These are phyloP conservation scores for Hepsetus odoe DNA, from an alignment of 2,113 vertebrate species.

Conservation along the genomic window DNA sequence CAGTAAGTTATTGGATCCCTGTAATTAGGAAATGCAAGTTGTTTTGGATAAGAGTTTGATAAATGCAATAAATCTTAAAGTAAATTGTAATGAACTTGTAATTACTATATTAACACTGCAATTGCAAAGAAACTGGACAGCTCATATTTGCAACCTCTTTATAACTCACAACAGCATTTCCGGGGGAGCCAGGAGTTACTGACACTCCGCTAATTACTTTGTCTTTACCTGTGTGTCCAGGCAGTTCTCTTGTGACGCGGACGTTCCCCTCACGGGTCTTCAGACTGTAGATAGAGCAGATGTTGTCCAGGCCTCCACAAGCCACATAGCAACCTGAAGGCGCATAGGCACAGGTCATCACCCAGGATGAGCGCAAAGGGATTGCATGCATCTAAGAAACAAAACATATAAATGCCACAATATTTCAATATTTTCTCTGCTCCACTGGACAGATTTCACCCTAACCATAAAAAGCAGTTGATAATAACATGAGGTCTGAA, in stretches of 20 bases:
- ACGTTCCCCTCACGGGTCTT: slow-evolving; percentile 88
- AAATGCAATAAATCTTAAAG: too few species aligned
- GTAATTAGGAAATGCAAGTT: too few species aligned
- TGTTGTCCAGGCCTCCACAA: slow-evolving; percentile 87
- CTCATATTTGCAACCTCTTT: too few species aligned
- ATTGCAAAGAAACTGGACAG: neutral
- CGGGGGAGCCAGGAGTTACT: neutral
- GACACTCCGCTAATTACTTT: neutral
- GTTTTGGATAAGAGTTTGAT: too few species aligned
- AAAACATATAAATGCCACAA: neutral
- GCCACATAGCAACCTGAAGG: slow-evolving; percentile 87
- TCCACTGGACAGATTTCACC: too few species aligned
- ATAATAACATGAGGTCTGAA: too few species aligned
- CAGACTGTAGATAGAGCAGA: slow-evolving; percentile 88
- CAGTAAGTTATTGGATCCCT: too few species aligned
- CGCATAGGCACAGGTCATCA: slow-evolving; percentile 87
- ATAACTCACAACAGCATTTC: slow-evolving; percentile 70
- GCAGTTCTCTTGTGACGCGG: slow-evolving; percentile 83
- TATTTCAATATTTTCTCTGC: too few species aligned
- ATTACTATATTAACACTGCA: too few species aligned
- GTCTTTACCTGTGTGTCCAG: slow-evolving; percentile 82
- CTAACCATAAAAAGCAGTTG: too few species aligned
- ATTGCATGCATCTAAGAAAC: slow-evolving; percentile 90
- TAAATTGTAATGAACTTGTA: too few species aligned
- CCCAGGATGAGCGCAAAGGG: slow-evolving; percentile 88